Conservation (phyloP, 2,888 invertebrate species). For the Drosophila vallismaia region DNA sequence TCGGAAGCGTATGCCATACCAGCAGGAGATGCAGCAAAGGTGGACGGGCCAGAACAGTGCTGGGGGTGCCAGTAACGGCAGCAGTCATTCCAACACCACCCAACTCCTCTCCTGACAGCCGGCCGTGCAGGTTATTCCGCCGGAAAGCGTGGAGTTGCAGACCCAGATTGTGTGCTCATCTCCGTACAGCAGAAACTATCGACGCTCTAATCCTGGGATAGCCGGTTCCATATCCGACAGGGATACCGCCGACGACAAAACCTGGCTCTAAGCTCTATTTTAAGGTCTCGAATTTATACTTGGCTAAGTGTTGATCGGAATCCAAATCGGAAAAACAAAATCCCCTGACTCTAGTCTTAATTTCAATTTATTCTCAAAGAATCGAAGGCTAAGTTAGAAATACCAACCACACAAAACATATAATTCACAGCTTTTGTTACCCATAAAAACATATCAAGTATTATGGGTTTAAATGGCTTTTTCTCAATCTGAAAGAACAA, state of each 20-base stretch:
- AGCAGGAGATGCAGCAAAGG: slow-evolving; percentile 62
- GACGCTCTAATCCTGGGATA: slow-evolving; percentile 50
- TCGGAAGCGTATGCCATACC: slow-evolving; percentile 50
- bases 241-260: slow-evolving; percentile 68
- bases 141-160: slow-evolving; percentile 58
- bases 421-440: not conserved
- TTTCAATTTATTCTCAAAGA: slow-evolving; percentile 22
- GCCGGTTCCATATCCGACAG: slow-evolving; percentile 3
- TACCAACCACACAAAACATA: no score
- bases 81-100: slow-evolving; percentile 44
- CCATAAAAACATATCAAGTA: slow-evolving; percentile 21
- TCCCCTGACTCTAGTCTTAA: slow-evolving; percentile 5
- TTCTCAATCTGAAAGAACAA: not conserved
- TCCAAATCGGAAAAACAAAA: not conserved
- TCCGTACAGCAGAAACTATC: slow-evolving; percentile 62
- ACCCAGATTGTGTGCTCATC: slow-evolving; percentile 52
- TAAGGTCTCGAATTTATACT: slow-evolving; percentile 46
- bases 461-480: not conserved
- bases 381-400: slow-evolving; percentile 18
- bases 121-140: slow-evolving; percentile 11
- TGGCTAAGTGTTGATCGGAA: slow-evolving; percentile 6
- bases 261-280: slow-evolving; percentile 75
- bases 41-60: slow-evolving; percentile 42
- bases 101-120: slow-evolving; percentile 65
- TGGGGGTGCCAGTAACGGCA: slow-evolving; percentile 12